Percentiles rank a stretch among this genome's conserved stretches.
Conservation (phyloP, 2,797 vertebrate species). For the Falco columbarius region DNA sequence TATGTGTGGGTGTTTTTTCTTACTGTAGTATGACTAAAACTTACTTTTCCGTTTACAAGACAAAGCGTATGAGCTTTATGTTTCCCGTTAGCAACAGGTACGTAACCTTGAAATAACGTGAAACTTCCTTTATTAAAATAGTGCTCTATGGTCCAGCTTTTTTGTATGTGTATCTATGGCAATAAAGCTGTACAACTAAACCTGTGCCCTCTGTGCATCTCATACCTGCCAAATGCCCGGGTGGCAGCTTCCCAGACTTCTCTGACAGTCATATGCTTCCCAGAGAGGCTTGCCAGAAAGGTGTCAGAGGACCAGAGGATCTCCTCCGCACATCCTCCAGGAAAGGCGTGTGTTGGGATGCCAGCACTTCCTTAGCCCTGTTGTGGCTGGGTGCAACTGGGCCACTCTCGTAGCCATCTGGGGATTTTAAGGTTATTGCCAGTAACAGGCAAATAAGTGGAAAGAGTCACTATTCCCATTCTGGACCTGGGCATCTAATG, state of each 20-base stretch:
- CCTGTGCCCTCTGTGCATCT: accelerated
- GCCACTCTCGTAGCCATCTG: accelerated
- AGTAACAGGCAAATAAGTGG: neutral
- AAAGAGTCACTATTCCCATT: neutral
- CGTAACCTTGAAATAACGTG: neutral
- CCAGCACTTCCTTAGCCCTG: neutral
- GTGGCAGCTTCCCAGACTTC: neutral
- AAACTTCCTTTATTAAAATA: neutral
- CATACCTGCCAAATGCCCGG: accelerated
- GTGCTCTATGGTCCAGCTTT: neutral
- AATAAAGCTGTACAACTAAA: neutral
- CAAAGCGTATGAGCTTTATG: neutral
- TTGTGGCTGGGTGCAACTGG: neutral
- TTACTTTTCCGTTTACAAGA: neutral
- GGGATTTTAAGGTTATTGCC: neutral
- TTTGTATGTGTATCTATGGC: neutral
- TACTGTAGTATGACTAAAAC: neutral
- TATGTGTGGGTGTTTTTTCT: neutral
- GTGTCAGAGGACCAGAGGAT: neutral
- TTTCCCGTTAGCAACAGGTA: neutral
- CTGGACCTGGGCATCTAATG: neutral
- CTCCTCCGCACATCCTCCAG: neutral
- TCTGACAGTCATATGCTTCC: accelerated
- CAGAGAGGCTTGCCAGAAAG: neutral
- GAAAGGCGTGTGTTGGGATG: neutral